Base-by-base conservation (phyloP, 2,888 invertebrate genomes). In the Apodemia duryi region DNA sequence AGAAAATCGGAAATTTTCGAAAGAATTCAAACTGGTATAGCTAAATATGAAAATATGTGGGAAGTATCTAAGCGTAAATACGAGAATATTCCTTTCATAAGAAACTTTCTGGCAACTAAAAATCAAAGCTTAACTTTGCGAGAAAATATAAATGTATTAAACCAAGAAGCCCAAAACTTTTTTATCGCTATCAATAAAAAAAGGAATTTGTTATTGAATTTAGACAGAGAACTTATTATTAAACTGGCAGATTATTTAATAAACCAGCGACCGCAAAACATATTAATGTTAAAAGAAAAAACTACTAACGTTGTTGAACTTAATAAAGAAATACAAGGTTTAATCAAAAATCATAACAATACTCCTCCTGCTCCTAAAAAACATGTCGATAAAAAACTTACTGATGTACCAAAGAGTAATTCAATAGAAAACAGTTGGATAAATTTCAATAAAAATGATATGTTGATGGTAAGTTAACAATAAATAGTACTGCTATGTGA, bases 11-110 rank as follows among this genome's bases (percentile, higher is more conserved):
- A 83, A 65, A 73, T 82, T 13, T 67, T 68, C 21, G 80, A 84
- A 66, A 78, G 82, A 57, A 74, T 83, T 4, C 71, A 74, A 38
- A 72, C 69, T 7, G 82, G 82, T 10, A 81, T 81, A 71, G 82
- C 79, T 61, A 87, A 83, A 72, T 87, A 88, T 70, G 86, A 90
- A 72, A 72, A 78, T 1, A 65, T 85, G 21, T 89, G 91, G 90
- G 32, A 76, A 46, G 71, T 76, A 64, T 75, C 80, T 65, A 86
- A 88, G 73, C 75, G 69, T 46, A 76, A 83, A 73, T 88, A 80
- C 69, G 86, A 90, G 74, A 86, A 78, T 67, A 78, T 88, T 65
- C 83, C 83, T 46, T 80, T 77, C 63, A 82, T 88, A n/a, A 78
- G 85, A 73, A 79, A 78, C 63, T 74, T 81, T 67, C 68, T 83